Percentiles rank a stretch among this genome's conserved stretches.
phyloP scores from a whole-genome alignment of 2,888 invertebrate species.

The Ophion ventricosus region DNA sequence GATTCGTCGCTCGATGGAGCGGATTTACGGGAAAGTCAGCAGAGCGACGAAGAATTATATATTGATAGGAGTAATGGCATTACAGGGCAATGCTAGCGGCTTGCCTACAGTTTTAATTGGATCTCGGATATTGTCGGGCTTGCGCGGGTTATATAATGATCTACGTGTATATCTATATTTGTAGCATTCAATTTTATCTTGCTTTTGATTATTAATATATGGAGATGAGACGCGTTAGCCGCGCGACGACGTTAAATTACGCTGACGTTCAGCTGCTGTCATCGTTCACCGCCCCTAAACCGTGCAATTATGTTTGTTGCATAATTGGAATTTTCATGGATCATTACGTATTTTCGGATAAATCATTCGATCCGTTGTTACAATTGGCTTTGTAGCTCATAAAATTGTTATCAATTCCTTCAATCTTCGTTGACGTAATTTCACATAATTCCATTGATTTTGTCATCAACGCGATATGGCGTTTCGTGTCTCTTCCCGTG shows the following conservation, averaged over 20 bases:
- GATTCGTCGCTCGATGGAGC: background rate
- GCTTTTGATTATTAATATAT: background rate
- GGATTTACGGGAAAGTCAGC: background rate
- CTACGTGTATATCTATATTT: background rate
- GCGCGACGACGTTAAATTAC: background rate
- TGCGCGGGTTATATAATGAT: background rate
- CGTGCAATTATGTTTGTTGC: background rate
- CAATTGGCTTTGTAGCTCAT: background rate
- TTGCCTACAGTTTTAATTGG: slow-evolving; percentile 3
- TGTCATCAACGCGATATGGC: no score
- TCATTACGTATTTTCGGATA: background rate
- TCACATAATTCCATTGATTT: no score
- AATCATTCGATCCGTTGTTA: background rate
- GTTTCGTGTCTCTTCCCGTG: no score
- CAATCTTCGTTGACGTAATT: background rate
- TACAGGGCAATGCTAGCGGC: background rate
- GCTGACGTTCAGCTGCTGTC: background rate
- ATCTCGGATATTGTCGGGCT: background rate
- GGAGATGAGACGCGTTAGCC: background rate
- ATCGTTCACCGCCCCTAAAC: background rate
- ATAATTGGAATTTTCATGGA: background rate
- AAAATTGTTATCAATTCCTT: background rate
- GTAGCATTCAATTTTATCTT: background rate
- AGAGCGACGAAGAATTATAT: background rate
- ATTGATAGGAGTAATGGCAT: background rate